Conservation (phyloP, 37 sponge, comb jelly and placozoan species). For the Dysidea cf. avara region DNA sequence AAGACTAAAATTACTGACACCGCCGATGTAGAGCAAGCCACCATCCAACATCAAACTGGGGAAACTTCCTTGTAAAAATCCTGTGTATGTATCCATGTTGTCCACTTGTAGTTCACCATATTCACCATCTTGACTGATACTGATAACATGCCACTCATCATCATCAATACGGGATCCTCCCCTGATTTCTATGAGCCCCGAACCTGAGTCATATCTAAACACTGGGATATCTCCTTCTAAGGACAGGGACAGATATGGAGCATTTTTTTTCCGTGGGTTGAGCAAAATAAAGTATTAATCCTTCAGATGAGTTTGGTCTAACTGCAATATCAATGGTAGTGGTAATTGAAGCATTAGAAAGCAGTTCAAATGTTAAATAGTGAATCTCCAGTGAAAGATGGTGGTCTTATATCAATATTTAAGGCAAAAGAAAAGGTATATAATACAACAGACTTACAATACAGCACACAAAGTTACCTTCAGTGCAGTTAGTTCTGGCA, state of each 20-base stretch:
- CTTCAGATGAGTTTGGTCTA: constrained; percentile 15
- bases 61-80: no score
- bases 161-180: constrained; percentile 4
- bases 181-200: not conserved
- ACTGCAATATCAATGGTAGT: constrained; percentile 34
- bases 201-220: not conserved
- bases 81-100: no score
- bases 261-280: constrained; percentile 3
- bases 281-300: constrained; percentile 29
- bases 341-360: constrained; percentile 17
- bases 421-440: not conserved
- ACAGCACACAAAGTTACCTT: no score
- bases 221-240: constrained; percentile 4
- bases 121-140: not conserved
- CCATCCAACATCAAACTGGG: no score
- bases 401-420: constrained; percentile 36
- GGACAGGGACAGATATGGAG: constrained; percentile 35
- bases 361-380: constrained; percentile 7
- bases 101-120: constrained; percentile 11
- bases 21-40: constrained; percentile 50
- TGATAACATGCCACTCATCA: constrained; percentile 45
- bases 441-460: constrained; percentile 5
- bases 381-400: constrained; percentile 37
- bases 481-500: constrained; percentile 25
- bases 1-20: constrained; percentile 6